Conservation (phyloP, 2,797 vertebrate genomes). For the Syncerus caffer region DNA sequence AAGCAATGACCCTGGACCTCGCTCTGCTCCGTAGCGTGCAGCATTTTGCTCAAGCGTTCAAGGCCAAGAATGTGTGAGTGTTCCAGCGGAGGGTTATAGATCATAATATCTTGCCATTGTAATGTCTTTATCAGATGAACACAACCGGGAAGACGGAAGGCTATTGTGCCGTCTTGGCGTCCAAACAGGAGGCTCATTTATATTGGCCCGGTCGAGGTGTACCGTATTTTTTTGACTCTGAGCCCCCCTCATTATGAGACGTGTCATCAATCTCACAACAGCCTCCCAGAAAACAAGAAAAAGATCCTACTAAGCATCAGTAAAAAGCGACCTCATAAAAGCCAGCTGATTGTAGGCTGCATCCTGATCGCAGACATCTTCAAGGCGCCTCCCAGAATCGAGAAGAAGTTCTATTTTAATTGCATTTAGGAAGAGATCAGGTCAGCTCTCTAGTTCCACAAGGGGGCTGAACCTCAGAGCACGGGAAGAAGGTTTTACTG, state of each 20-base stretch:
- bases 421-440: not conserved
- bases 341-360: not conserved
- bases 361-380: not conserved
- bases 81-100: conserved; percentile 54
- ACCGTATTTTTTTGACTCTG: conserved; percentile 27
- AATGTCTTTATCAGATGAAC: conserved; percentile 80
- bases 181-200: conserved; percentile 52
- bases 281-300: conserved; percentile 26
- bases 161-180: conserved; percentile 29
- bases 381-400: not conserved
- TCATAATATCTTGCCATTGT: conserved; percentile 69
- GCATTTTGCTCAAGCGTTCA: conserved; percentile 93
- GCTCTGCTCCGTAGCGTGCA: conserved; percentile 91
- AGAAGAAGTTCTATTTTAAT: not conserved
- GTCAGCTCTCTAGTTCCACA: not conserved
- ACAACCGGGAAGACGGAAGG: conserved; percentile 45
- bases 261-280: conserved; percentile 53
- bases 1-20: conserved; percentile 95
- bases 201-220: not conserved
- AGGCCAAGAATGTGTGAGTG: conserved; percentile 96
- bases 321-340: not conserved
- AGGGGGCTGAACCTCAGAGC: not conserved
- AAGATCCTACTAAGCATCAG: not conserved
- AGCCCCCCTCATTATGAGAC: conserved; percentile 47
- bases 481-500: fast-evolving